Percentiles rank a stretch among this genome's conserved stretches.
These are phyloP conservation scores for Desoria tigrina DNA, from an alignment of 2,888 invertebrate species.

Conservation along the genomic window DNA sequence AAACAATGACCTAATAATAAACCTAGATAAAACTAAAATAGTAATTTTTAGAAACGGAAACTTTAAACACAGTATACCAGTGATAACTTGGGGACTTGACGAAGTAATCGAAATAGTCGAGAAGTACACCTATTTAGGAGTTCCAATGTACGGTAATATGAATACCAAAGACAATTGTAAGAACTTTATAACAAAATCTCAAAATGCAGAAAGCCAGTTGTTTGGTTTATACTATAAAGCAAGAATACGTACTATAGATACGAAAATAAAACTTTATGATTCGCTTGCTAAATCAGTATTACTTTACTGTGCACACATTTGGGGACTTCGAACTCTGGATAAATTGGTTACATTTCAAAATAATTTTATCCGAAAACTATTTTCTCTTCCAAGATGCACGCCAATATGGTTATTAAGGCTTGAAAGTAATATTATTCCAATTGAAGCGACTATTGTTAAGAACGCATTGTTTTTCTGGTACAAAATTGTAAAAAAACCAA, in stretches of 20 bases:
- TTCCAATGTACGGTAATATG: conserved; percentile 7
- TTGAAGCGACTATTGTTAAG: background rate
- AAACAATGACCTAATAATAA: conserved; percentile 7
- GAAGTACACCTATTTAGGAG: conserved; percentile 24
- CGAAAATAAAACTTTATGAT: background rate
- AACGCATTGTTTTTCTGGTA: background rate
- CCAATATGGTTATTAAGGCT: conserved; percentile 13
- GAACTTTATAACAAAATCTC: conserved; percentile 8
- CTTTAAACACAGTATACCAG: background rate
- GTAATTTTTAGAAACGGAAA: conserved; percentile 11
- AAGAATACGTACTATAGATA: background rate
- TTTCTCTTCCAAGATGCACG: background rate
- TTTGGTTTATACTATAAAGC: background rate
- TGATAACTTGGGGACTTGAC: conserved; percentile 16
- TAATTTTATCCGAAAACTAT: conserved; percentile 1
- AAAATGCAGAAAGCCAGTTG: conserved; percentile 3
- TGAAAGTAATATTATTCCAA: conserved; percentile 1
- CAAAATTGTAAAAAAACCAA: background rate
- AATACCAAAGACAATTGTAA: background rate
- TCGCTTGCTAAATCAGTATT: conserved; percentile 12
- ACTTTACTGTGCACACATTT: conserved; percentile 3
- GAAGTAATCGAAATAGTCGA: too few relatives aligned
- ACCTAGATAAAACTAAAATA: conserved; percentile 21
- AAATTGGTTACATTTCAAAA: conserved; percentile 3
- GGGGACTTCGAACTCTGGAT: background rate